phyloP scores from a whole-genome alignment of 2,888 invertebrate genomes.

The Hydraecia micacea region DNA sequence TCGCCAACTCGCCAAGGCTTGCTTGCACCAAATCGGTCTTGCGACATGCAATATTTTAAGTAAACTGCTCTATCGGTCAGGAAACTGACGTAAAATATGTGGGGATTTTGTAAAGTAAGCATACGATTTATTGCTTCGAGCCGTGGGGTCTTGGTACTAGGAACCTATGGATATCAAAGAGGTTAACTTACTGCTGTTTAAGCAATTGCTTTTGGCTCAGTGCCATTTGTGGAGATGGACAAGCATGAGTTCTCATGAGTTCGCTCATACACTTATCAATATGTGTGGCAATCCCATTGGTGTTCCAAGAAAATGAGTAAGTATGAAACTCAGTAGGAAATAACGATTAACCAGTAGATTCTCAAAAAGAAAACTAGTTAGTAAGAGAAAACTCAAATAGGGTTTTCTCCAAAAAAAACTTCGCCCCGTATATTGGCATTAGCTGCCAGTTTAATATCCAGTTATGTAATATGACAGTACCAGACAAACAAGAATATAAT shows the following conservation, averaged over 20 bases:
- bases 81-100: slow-evolving; percentile 54
- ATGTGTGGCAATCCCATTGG: neutral
- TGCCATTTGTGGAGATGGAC: slow-evolving; percentile 19
- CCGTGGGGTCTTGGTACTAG: slow-evolving; percentile 47
- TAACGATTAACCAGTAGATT: neutral
- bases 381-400: too few relatives aligned
- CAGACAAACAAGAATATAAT: slow-evolving; percentile 1
- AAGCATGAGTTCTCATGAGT: neutral
- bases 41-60: slow-evolving; percentile 56
- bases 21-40: slow-evolving; percentile 57
- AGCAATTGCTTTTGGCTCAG: slow-evolving; percentile 27
- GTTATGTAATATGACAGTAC: neutral
- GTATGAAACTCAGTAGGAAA: neutral
- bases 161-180: slow-evolving; percentile 38
- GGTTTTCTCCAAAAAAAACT: neutral
- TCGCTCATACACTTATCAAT: neutral
- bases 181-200: slow-evolving; percentile 5
- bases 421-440: too few relatives aligned
- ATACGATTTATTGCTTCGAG: slow-evolving; percentile 47
- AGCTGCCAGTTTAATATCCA: neutral
- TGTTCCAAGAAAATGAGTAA: neutral
- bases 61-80: slow-evolving; percentile 48
- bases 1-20: slow-evolving; percentile 54
- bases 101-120: slow-evolving; percentile 52
- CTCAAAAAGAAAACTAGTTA: too few relatives aligned